Conservation (phyloP, 2,888 invertebrate species). For the Plemyria rubiginata region DNA sequence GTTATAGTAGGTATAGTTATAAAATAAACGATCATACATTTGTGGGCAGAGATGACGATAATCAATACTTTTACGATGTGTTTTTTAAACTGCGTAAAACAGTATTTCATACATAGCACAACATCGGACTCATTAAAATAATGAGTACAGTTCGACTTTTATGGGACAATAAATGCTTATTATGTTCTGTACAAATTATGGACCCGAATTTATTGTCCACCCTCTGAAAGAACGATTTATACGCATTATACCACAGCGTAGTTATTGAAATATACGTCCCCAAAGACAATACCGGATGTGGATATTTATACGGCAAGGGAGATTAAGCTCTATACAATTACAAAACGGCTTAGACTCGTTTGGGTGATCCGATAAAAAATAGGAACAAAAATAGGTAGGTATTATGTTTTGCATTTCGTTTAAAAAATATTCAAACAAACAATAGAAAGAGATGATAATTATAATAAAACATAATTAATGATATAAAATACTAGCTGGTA, state of each 20-base stretch:
- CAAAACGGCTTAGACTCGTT: slow-evolving; percentile 49
- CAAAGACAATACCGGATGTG: slow-evolving; percentile 67
- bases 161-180: slow-evolving; percentile 48
- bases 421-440: slow-evolving; percentile 70
- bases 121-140: slow-evolving; percentile 24
- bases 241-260: slow-evolving; percentile 67
- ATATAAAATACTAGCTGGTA: no score
- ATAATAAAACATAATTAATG: no score
- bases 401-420: slow-evolving; percentile 65
- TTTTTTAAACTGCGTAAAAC: not conserved
- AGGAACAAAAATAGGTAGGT: slow-evolving; percentile 60
- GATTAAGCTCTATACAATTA: slow-evolving; percentile 53
- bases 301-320: slow-evolving; percentile 46
- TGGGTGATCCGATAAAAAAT: slow-evolving; percentile 41
- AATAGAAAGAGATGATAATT: no score
- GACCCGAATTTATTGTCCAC: slow-evolving; percentile 71
- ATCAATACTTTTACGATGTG: no score
- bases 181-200: slow-evolving; percentile 63
- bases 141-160: slow-evolving; percentile 26
- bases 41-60: no score
- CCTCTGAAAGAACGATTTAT: slow-evolving; percentile 77
- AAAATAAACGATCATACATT: no score
- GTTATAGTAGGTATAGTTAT: no score
- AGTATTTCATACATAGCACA: slow-evolving; percentile 16
- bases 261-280: slow-evolving; percentile 81